Evolutionary conservation across 2,797 vertebrate species (phyloP), one percentile per base, ranked within the genome.

Genomic region (Holocentrus rufus): DNA sequence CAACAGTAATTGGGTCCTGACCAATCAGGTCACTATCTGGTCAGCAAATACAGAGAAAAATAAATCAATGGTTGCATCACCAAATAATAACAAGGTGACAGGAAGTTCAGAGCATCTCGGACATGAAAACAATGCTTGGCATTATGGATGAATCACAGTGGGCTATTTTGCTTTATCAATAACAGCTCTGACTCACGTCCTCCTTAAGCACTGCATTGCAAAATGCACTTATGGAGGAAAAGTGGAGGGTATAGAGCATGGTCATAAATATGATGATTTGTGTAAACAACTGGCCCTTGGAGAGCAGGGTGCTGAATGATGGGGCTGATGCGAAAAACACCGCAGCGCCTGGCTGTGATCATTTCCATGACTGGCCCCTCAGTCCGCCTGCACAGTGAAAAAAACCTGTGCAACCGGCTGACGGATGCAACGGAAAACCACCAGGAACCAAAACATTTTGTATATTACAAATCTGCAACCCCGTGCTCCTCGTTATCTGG

Each of bases 1-100:
- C 74, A 69, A 39, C 69, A 69, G 50, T 55, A 30, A 60, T 62
- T 55, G 60, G 55, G 65, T 62, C 50, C 23, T 18, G 46, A 82
- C 82, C 81, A 69, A 84, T 85, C 53, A 53, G 65, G 66, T 79
- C 68, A 47, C 54, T 59, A 69, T 74, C 63, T 69, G 56, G 62
- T 73, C 69, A 69, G 71, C 77, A 72, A 69, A 65, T 30, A 71
- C 78, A 71, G 36, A 7, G 44, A 31, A 42, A 9, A n/a, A 27
- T 20, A 60, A 74, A 74, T 27, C 72, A 65, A 67, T 72, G 31
- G 27, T 54, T 57, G 42, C 56, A 46, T 34, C 55, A 64, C 50
- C 14, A 25, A 69, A 71, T 53, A 54, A 69, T 59, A 46, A 66
- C 9, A 3, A 65, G n/a, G 15, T n/a, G 18, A 68, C 15, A 7